Base-by-base conservation (phyloP, 30 jellyfish, hydroid and myxozoan species). In the Thelohanellus kitauei region DNA sequence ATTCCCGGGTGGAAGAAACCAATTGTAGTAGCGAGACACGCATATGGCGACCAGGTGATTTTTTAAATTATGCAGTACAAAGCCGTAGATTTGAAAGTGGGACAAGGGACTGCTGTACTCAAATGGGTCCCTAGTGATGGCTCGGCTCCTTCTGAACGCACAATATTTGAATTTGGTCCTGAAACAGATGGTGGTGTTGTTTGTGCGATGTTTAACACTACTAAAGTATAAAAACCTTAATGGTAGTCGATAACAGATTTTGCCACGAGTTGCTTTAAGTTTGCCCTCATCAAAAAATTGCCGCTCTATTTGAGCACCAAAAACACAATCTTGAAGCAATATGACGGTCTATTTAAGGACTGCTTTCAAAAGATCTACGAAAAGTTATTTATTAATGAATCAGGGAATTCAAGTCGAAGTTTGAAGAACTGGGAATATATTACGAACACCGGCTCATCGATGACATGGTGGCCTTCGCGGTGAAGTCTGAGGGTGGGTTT, bases 1-100 rank as follows among this genome's bases (percentile, higher is more conserved):
- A 85, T 78, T 18, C 88, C 97, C 22, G 88, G 88, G n/a, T 78
- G 97, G 97, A 67, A 53, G 21, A 38, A 54, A 57, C 89, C 97
- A 6, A 78, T 78, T 64, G 40, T 64, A 6, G 64, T 78, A 33
- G 97, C 88, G 10, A 84, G 97, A 46, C 97, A 78, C 57, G 97
- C 97, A 0, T 58, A 47, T 47, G 97, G 97, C 33, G 97, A 78
- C 41, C 97, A 78, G 88, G 97, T 64, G 8, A 31, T 58, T 18
- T 14, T 10, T 29, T 10, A 10, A 29, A 29, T 29, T 29, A 17
- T 56, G 6, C 48, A 75, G 93, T 75, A 75, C 44, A 64, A 49
- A 56, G 93, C 93, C 42, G 53, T 78, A 10, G 93, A 75, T 40
- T 56, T 64, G n/a, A 87, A 61, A 21, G 93, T 75, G 15, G 93